Percentiles rank a stretch among this genome's conserved stretches.
Evolutionary conservation across 2,797 vertebrate species (phyloP).

Genomic region (Sorex maritimensis): DNA sequence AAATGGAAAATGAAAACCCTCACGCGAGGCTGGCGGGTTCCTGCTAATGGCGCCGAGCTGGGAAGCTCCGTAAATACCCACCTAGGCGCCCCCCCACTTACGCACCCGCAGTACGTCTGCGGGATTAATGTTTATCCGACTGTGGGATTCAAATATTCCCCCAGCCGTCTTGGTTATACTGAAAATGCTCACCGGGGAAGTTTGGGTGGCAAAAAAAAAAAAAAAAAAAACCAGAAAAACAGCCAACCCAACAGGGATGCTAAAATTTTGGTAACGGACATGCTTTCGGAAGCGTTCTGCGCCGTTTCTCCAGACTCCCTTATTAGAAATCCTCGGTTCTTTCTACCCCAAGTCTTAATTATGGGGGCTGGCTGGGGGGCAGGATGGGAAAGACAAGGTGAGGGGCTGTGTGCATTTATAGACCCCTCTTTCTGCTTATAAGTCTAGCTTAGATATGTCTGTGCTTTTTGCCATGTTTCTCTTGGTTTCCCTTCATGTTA

Average conservation of each 20-base stretch:
- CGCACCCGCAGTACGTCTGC: slow-evolving; percentile 88
- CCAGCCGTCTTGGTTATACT: slow-evolving; percentile 64
- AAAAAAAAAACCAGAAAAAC: slow-evolving; percentile 17
- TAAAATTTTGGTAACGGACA: background rate
- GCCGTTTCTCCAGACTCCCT: background rate
- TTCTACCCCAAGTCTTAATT: background rate
- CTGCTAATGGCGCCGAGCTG: slow-evolving; percentile 76
- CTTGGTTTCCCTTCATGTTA: too few relatives aligned
- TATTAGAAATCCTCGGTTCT: background rate
- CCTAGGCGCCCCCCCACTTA: slow-evolving; percentile 83
- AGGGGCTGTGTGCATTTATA: too few relatives aligned
- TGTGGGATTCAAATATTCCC: slow-evolving; percentile 61
- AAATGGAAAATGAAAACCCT: slow-evolving; percentile 84
- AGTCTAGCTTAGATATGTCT: too few relatives aligned
- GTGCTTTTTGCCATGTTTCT: too few relatives aligned
- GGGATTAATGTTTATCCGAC: slow-evolving; percentile 86
- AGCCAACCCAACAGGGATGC: background rate
- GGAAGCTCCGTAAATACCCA: slow-evolving; percentile 86
- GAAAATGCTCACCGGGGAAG: slow-evolving; percentile 57
- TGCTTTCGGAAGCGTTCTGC: background rate
- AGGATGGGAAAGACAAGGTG: too few relatives aligned
- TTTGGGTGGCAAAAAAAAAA: slow-evolving; percentile 63
- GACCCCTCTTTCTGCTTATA: too few relatives aligned
- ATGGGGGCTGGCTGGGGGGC: too few relatives aligned
- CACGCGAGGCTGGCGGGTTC: slow-evolving; percentile 74